phyloP scores from a whole-genome alignment of 2,888 invertebrate genomes.

The Drosophila meridionalis region DNA sequence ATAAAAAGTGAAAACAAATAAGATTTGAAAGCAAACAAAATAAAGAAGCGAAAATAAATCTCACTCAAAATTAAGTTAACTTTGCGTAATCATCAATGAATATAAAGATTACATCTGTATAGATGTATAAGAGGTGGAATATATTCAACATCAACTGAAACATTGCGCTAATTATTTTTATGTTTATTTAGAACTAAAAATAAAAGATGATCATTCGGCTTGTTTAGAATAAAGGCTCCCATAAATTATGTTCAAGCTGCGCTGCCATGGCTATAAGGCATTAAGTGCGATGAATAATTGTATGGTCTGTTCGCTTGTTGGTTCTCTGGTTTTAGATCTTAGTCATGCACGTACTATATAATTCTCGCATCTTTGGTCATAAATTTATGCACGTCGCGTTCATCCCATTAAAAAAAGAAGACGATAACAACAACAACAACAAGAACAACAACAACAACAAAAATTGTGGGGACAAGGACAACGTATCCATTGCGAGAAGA shows the following conservation, averaged over 20 bases:
- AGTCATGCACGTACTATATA: conserved; percentile 57
- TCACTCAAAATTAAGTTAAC: background rate
- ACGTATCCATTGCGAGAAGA: conserved; percentile 29
- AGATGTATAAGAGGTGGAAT: background rate
- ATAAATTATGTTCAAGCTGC: conserved; percentile 35
- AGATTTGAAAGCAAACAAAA: background rate
- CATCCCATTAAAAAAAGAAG: conserved; percentile 54
- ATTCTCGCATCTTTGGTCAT: conserved; percentile 63
- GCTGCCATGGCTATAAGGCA: conserved; percentile 1
- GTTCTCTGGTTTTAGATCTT: conserved; percentile 29
- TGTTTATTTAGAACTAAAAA: background rate
- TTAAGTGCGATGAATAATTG: conserved; percentile 40
- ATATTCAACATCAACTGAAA: background rate
- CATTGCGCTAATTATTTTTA: background rate
- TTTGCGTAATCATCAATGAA: background rate
- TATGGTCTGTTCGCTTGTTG: background rate
- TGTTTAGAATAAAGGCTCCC: conserved; percentile 10
- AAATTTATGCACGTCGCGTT: conserved; percentile 73
- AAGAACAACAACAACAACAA: conserved; percentile 16
- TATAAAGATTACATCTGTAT: background rate
- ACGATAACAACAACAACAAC: conserved; percentile 16
- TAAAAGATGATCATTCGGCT: background rate
- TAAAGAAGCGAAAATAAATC: background rate
- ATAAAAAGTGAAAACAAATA: background rate
- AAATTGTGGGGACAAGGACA: conserved; percentile 59